These are phyloP conservation scores for Muschampia plurimacula DNA, from an alignment of 2,888 invertebrate genomes.

Conservation along the genomic window DNA sequence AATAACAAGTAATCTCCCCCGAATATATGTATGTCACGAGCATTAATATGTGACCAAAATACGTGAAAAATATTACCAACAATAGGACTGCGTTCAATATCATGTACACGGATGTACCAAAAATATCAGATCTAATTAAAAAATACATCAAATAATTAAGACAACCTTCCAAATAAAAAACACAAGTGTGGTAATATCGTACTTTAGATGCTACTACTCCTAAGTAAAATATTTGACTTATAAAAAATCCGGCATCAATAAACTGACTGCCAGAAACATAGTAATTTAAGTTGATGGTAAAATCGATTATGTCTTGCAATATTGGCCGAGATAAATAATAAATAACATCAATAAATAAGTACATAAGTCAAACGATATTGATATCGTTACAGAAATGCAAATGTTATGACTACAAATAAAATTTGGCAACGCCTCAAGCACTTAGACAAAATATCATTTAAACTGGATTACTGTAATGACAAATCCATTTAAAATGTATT, in stretches of 20 bases:
- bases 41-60: too few relatives aligned
- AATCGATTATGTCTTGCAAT: slow-evolving; percentile 69
- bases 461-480: slow-evolving; percentile 35
- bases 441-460: slow-evolving; percentile 21
- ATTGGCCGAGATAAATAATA: slow-evolving; percentile 70
- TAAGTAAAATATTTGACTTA: slow-evolving; percentile 4
- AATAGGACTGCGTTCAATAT: too few relatives aligned
- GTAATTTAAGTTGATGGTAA: slow-evolving; percentile 30
- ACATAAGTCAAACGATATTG: slow-evolving; percentile 59
- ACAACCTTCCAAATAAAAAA: too few relatives aligned
- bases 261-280: background rate
- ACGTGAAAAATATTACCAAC: too few relatives aligned
- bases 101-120: too few relatives aligned
- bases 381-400: slow-evolving; percentile 69
- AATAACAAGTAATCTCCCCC: too few relatives aligned
- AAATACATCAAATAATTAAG: too few relatives aligned
- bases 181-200: too few relatives aligned
- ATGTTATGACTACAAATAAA: slow-evolving; percentile 63
- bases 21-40: too few relatives aligned
- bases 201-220: background rate
- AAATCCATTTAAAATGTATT: slow-evolving; percentile 21
- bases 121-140: too few relatives aligned
- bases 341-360: slow-evolving; percentile 79
- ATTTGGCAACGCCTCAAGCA: slow-evolving; percentile 57
- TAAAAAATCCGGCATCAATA: background rate